Conservation (phyloP, 2,888 invertebrate genomes). For the Amaurobius ferox region DNA sequence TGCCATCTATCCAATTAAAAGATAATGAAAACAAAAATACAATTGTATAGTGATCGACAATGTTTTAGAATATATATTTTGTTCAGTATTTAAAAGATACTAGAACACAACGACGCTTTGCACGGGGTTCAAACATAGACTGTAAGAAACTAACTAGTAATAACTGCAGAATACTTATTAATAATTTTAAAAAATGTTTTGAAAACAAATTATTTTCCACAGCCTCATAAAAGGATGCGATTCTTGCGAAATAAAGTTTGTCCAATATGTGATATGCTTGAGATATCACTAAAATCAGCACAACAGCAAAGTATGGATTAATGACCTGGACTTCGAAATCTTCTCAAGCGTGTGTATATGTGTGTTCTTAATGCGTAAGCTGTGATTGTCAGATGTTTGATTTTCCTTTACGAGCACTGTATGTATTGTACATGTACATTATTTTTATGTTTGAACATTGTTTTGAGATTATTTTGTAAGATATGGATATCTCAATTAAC, state of each 20-base stretch:
- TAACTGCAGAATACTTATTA: too few species aligned
- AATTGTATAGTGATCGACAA: too few species aligned
- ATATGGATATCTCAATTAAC: slow-evolving; percentile 36
- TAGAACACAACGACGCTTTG: too few species aligned
- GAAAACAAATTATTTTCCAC: too few species aligned
- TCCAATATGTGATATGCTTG: slow-evolving; percentile 54
- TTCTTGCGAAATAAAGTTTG: slow-evolving; percentile 27
- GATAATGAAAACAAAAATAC: too few species aligned
- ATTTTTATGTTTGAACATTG: slow-evolving; percentile 34
- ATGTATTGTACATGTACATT: slow-evolving; percentile 55
- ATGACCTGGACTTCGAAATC: slow-evolving; percentile 37
- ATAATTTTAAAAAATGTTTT: too few species aligned
- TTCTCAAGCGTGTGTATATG: slow-evolving; percentile 34
- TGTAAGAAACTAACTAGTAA: too few species aligned
- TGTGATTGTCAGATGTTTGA: slow-evolving; percentile 39
- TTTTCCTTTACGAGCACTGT: slow-evolving; percentile 45
- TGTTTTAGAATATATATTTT: too few species aligned
- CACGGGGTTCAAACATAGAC: too few species aligned
- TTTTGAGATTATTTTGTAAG: slow-evolving; percentile 60
- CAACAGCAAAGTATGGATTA: slow-evolving; percentile 49
- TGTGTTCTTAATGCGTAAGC: slow-evolving; percentile 57
- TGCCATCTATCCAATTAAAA: too few species aligned
- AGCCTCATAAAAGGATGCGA: neutral
- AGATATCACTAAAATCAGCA: slow-evolving; percentile 45
- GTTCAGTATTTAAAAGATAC: too few species aligned